Conservation (phyloP, 2,113 vertebrate genomes). For the Rhipidura dahli region DNA sequence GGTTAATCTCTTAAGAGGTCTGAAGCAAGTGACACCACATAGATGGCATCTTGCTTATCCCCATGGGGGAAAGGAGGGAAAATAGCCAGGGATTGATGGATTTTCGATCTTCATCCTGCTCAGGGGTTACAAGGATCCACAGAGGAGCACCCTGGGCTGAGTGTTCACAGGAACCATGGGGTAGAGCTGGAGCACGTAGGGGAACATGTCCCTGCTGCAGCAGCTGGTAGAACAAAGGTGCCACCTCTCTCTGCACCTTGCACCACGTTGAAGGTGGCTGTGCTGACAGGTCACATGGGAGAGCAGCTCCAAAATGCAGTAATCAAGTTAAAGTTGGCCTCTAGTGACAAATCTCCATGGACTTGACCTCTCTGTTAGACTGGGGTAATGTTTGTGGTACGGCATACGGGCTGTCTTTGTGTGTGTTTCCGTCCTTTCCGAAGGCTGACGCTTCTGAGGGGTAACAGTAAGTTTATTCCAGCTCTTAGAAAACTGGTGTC, state of each 20-base stretch:
- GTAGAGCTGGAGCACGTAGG: not conserved
- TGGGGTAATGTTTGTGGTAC: not conserved
- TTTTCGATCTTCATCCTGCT: not conserved
- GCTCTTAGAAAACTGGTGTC: not conserved
- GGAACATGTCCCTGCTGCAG: fast-evolving
- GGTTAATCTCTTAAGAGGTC: not conserved
- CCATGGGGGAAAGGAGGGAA: not conserved
- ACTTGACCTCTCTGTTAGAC: not conserved
- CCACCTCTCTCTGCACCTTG: fast-evolving
- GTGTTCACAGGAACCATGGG: not conserved
- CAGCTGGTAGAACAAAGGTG: not conserved
- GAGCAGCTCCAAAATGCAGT: not conserved
- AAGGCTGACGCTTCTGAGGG: not conserved
- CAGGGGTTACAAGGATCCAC: not conserved
- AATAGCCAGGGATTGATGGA: not conserved
- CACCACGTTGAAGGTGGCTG: not conserved
- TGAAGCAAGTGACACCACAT: not conserved
- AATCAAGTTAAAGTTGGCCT: not conserved
- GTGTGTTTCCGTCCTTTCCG: not conserved
- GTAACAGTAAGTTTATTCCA: not conserved
- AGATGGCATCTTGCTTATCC: not conserved
- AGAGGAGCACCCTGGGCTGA: not conserved
- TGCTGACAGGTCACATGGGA: not conserved
- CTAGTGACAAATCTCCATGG: not conserved
- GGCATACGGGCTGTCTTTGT: not conserved